phyloP scores from a whole-genome alignment of 2,888 invertebrate species.

The Ophion ellenae region DNA sequence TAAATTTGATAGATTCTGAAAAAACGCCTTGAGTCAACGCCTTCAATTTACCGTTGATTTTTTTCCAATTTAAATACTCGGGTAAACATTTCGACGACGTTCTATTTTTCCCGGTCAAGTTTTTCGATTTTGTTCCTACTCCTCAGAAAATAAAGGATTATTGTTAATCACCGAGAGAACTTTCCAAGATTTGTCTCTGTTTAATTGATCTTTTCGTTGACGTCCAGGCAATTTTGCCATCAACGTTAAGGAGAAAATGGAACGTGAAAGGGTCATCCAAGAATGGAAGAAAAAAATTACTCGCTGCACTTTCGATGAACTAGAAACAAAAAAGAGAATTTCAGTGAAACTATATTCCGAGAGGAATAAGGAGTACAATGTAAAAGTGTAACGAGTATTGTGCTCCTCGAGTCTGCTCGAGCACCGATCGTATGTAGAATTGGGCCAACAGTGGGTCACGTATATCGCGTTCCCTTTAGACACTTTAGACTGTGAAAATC shows the following conservation, averaged over 20 bases:
- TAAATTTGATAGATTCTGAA: no score
- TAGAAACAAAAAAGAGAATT: conserved; percentile 14
- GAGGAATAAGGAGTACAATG: conserved; percentile 35
- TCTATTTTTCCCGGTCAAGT: no score
- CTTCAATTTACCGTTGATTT: no score
- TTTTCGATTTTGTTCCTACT: not conserved
- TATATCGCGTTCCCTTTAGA: conserved; percentile 65
- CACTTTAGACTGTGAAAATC: conserved; percentile 65
- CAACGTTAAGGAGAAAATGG: not conserved
- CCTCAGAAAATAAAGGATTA: not conserved
- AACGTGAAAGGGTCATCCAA: not conserved
- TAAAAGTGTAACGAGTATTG: conserved; percentile 55
- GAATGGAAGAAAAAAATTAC: not conserved
- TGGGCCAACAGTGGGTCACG: conserved; percentile 63
- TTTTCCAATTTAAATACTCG: no score
- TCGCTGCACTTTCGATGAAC: conserved; percentile 14
- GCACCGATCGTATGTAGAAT: conserved; percentile 34
- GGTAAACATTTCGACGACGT: no score
- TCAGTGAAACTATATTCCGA: conserved; percentile 38
- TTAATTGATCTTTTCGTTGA: not conserved
- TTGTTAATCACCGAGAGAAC: not conserved
- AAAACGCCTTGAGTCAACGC: no score
- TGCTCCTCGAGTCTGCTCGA: conserved; percentile 1
- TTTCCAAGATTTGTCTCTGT: not conserved
- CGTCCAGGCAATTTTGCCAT: not conserved